phyloP scores from a whole-genome alignment of 2,797 vertebrate genomes.

The Gallirallus australis region DNA sequence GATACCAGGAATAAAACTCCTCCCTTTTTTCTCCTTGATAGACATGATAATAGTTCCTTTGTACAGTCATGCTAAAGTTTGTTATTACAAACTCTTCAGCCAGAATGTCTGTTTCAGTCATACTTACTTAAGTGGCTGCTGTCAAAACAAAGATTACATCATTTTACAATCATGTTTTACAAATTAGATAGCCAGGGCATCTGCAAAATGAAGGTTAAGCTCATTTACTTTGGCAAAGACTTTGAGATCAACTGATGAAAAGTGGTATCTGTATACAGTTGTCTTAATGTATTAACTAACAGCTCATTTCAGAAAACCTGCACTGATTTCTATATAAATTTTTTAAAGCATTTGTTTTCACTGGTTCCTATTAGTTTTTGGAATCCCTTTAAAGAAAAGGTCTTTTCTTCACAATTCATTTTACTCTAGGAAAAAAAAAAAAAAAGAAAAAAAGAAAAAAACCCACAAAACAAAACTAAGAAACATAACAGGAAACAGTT shows the following conservation, averaged over 20 bases:
- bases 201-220: background rate
- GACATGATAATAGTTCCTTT: background rate
- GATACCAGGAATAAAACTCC: background rate
- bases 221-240: background rate
- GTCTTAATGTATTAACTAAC: background rate
- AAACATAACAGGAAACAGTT: background rate
- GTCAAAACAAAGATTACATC: constrained; percentile 35
- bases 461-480: background rate
- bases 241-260: background rate
- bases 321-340: background rate
- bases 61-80: background rate
- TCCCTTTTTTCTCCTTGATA: background rate
- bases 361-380: background rate
- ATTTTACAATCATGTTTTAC: constrained; percentile 27
- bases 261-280: background rate
- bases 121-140: background rate
- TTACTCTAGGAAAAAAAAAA: background rate
- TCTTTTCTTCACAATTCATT: background rate
- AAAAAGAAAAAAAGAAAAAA: too few species aligned
- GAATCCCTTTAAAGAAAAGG: background rate
- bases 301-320: background rate
- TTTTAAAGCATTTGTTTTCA: background rate
- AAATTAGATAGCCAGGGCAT: background rate
- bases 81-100: background rate
- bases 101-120: background rate